These are phyloP conservation scores for Dryobota labecula DNA, from an alignment of 2,888 invertebrate genomes.

Conservation along the genomic window DNA sequence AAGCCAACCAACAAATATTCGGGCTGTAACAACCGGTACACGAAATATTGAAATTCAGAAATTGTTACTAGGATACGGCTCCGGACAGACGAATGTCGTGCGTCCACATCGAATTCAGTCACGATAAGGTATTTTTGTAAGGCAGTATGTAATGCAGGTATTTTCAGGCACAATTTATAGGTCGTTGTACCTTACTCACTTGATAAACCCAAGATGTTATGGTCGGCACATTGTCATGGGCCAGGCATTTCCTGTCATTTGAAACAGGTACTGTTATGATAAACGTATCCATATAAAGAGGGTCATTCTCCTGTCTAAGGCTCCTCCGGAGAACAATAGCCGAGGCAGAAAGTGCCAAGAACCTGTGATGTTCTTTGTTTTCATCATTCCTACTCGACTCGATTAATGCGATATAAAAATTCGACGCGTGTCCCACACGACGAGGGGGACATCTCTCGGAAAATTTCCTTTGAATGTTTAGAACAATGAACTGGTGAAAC, in stretches of 20 bases:
- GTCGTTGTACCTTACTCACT: conserved; percentile 75
- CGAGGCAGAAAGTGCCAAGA: conserved; percentile 82
- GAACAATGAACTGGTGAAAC: conserved; percentile 83
- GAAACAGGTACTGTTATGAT: conserved; percentile 81
- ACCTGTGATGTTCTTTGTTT: conserved; percentile 83
- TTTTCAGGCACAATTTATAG: conserved; percentile 67
- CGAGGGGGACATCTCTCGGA: conserved; percentile 83
- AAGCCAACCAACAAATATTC: conserved; percentile 44
- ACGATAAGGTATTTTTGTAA: conserved; percentile 73
- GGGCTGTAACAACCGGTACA: conserved; percentile 33
- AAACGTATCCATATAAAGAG: conserved; percentile 79
- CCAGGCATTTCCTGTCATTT: conserved; percentile 81
- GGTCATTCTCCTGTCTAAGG: conserved; percentile 85
- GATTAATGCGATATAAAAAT: conserved; percentile 87
- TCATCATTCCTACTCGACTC: conserved; percentile 74
- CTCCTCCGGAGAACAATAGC: conserved; percentile 82
- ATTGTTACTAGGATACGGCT: conserved; percentile 87
- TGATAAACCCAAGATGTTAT: conserved; percentile 67
- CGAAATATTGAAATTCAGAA: conserved; percentile 86
- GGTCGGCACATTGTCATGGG: conserved; percentile 71
- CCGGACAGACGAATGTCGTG: conserved; percentile 72
- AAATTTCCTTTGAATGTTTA: conserved; percentile 81
- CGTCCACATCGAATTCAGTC: conserved; percentile 74
- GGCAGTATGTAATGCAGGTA: conserved; percentile 59
- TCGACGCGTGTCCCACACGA: conserved; percentile 78